A percentile compares a stretch with the other conserved stretches of the same genome.
Conservation (phyloP, 2,888 invertebrate species). For the Lapara coniferarum region DNA sequence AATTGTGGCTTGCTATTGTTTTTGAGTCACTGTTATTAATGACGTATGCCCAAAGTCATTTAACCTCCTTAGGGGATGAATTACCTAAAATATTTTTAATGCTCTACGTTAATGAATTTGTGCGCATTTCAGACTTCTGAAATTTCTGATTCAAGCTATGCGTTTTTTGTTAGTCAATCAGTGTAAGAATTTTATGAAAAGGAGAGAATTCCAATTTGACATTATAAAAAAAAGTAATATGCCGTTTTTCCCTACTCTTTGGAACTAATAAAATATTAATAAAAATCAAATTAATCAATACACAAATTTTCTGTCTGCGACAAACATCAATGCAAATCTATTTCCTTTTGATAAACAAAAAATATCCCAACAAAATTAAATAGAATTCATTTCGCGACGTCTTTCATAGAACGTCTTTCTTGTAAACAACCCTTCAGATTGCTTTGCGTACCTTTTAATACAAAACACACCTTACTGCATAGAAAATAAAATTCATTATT, state of each 20-base stretch:
- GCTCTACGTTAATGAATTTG: no score
- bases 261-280: slow-evolving; percentile 30
- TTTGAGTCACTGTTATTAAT: no score
- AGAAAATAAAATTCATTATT: slow-evolving; percentile 30
- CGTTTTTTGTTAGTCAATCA: no score
- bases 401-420: slow-evolving; percentile 67
- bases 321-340: slow-evolving; percentile 51
- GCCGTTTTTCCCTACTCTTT: not conserved
- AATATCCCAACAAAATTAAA: slow-evolving; percentile 58
- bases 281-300: slow-evolving; percentile 37
- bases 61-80: no score
- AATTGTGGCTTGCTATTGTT: no score
- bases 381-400: slow-evolving; percentile 69
- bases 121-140: no score
- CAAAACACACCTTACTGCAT: slow-evolving; percentile 35
- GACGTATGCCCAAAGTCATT: no score
- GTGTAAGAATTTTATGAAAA: no score
- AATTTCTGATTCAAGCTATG: no score
- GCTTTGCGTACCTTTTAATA: slow-evolving; percentile 18
- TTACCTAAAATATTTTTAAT: no score
- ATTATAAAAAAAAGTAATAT: no score
- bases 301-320: slow-evolving; percentile 41
- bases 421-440: slow-evolving; percentile 68
- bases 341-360: slow-evolving; percentile 43
- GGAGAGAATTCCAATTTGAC: no score